phyloP scores from a whole-genome alignment of 2,888 invertebrate genomes.

The Drosophila suboccidentalis region DNA sequence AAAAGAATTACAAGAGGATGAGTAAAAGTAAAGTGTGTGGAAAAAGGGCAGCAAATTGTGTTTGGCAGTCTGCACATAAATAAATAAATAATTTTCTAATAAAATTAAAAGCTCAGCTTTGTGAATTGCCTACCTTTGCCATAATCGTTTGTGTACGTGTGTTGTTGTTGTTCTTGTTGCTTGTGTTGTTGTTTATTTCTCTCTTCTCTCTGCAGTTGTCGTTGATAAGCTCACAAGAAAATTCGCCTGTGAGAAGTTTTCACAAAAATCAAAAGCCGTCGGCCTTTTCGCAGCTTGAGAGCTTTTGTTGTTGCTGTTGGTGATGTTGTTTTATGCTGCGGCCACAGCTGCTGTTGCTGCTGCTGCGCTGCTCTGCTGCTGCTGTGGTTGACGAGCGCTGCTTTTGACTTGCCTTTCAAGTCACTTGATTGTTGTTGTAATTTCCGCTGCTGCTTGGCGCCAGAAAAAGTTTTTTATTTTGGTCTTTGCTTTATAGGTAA shows the following conservation, averaged over 20 bases:
- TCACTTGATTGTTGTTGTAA: conserved; percentile 23
- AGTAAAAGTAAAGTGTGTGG: neutral
- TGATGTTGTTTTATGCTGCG: conserved; percentile 10
- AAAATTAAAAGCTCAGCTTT: conserved; percentile 64
- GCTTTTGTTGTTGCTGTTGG: conserved; percentile 31
- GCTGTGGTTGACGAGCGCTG: conserved; percentile 34
- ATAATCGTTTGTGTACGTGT: conserved; percentile 61
- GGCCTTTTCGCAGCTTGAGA: conserved; percentile 40
- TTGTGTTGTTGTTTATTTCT: neutral
- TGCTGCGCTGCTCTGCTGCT: conserved; percentile 31
- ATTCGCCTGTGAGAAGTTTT: conserved; percentile 29
- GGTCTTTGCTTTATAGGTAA: conserved; percentile 4
- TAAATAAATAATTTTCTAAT: conserved; percentile 73
- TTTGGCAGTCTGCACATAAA: conserved; percentile 33
- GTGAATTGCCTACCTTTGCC: conserved; percentile 72
- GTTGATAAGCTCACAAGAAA: conserved; percentile 43
- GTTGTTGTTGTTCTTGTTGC: too few species aligned
- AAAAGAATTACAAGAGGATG: neutral
- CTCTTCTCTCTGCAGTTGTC: conserved; percentile 4
- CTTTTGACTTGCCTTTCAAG: conserved; percentile 36
- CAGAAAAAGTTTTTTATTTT: conserved; percentile 23
- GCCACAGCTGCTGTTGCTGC: conserved; percentile 10
- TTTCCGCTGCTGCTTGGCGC: conserved; percentile 22
- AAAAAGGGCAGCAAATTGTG: conserved; percentile 23
- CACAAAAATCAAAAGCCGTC: conserved; percentile 50